A percentile compares a stretch with the other conserved stretches of the same genome.
Conservation (phyloP, 2,888 invertebrate genomes). For the Myopa tessellatipennis region DNA sequence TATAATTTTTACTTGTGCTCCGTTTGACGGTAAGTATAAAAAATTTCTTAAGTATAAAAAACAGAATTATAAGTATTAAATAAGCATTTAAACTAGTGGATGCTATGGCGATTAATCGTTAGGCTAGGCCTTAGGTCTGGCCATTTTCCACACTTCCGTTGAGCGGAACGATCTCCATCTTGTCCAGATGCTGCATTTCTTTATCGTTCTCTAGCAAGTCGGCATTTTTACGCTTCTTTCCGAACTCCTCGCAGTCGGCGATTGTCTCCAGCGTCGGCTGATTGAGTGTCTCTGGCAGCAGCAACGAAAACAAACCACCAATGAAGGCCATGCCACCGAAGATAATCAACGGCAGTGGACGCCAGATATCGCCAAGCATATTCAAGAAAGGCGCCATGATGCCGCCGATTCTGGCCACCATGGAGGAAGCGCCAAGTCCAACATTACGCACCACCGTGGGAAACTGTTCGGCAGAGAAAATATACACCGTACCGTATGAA, state of each 20-base stretch:
- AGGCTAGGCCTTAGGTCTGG: conserved; percentile 3
- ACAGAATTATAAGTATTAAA: neutral
- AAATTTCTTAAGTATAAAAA: no score
- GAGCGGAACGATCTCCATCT: conserved; percentile 53
- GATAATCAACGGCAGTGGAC: conserved; percentile 77
- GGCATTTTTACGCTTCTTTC: conserved; percentile 63
- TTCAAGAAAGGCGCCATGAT: conserved; percentile 80
- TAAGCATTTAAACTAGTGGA: neutral
- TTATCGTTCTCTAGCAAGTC: conserved; percentile 53
- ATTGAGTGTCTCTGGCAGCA: conserved; percentile 83
- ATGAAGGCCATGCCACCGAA: conserved; percentile 79
- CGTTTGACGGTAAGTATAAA: no score
- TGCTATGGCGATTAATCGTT: neutral
- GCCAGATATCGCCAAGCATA: conserved; percentile 72
- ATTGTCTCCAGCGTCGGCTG: conserved; percentile 83
- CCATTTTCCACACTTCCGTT: conserved; percentile 42
- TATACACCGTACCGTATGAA: conserved; percentile 79
- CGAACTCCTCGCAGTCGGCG: conserved; percentile 80
- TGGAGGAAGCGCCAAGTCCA: conserved; percentile 87
- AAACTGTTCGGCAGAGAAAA: conserved; percentile 81
- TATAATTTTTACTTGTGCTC: neutral
- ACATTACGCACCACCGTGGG: conserved; percentile 84
- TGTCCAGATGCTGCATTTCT: conserved; percentile 45
- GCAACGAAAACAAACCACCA: conserved; percentile 77
- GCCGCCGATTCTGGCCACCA: conserved; percentile 84